These are phyloP conservation scores for Atta colombica DNA, from an alignment of 1,140 invertebrate species.

Conservation along the genomic window DNA sequence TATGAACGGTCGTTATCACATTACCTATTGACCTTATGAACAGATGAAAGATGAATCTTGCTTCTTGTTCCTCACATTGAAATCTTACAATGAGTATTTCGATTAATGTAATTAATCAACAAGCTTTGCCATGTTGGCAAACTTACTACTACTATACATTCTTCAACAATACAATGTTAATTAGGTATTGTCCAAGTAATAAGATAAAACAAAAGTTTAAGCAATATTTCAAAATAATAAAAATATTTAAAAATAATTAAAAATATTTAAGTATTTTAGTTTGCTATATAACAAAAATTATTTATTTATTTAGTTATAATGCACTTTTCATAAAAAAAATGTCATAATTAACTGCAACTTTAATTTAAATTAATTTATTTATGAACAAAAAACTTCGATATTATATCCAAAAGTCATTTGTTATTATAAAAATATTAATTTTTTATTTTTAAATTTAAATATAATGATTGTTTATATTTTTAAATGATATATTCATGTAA, in stretches of 20 bases:
- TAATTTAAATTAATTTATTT: conserved; percentile 15
- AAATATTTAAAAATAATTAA: neutral
- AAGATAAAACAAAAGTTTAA: neutral
- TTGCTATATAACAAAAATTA: neutral
- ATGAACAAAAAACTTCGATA: neutral
- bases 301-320: neutral
- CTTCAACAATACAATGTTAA: neutral
- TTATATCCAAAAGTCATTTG: neutral
- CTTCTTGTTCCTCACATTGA: conserved; percentile 33
- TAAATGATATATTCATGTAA: neutral
- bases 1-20: conserved; percentile 78
- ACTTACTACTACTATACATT: neutral
- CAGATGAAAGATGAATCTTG: conserved; percentile 73
- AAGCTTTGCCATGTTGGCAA: neutral
- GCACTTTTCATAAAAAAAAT: neutral
- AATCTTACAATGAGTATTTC: neutral
- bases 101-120: neutral
- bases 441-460: neutral
- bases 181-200: neutral
- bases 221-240: neutral
- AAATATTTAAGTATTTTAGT: neutral
- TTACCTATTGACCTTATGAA: conserved; percentile 79
- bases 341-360: neutral
- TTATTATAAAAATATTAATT: neutral
- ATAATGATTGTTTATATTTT: neutral